These are phyloP conservation scores for Papilio dardanus DNA, from an alignment of 1,140 invertebrate species.

Conservation along the genomic window DNA sequence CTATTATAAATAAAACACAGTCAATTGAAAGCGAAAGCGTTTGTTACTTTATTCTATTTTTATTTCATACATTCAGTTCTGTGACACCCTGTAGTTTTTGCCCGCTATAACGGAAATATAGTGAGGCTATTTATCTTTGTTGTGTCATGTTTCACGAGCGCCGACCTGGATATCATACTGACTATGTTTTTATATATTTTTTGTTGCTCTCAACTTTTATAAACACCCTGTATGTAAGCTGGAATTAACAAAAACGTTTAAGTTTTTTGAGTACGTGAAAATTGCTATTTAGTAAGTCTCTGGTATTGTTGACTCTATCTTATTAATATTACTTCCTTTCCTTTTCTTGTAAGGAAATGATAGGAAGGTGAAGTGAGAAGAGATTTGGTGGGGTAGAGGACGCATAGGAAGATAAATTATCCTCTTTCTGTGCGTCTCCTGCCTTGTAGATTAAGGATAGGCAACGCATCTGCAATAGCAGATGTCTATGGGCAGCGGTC, in stretches of 20 bases:
- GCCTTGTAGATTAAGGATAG: too few species aligned
- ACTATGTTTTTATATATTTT: constrained; percentile 6
- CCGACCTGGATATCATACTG: neutral
- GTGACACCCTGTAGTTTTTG: constrained; percentile 3
- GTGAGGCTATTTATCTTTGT: constrained; percentile 18
- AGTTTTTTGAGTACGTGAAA: too few species aligned
- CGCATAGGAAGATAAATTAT: too few species aligned
- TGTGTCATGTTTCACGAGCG: constrained; percentile 25
- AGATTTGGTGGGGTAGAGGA: too few species aligned
- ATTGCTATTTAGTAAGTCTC: too few species aligned
- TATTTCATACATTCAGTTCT: neutral
- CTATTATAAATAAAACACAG: neutral
- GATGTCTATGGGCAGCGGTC: too few species aligned
- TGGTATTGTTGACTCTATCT: too few species aligned
- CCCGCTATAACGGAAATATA: constrained; percentile 18
- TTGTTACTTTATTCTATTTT: neutral
- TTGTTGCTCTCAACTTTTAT: neutral
- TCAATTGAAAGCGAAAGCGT: neutral
- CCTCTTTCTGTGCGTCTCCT: too few species aligned
- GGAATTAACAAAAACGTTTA: neutral
- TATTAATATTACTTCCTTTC: too few species aligned
- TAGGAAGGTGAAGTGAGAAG: too few species aligned
- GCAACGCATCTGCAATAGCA: too few species aligned
- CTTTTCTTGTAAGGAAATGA: too few species aligned
- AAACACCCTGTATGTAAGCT: neutral